Evolutionary conservation across 2,113 vertebrate species (phyloP), one percentile per base, ranked within the genome.

Genomic region (Melanotaenia duboulayi): DNA sequence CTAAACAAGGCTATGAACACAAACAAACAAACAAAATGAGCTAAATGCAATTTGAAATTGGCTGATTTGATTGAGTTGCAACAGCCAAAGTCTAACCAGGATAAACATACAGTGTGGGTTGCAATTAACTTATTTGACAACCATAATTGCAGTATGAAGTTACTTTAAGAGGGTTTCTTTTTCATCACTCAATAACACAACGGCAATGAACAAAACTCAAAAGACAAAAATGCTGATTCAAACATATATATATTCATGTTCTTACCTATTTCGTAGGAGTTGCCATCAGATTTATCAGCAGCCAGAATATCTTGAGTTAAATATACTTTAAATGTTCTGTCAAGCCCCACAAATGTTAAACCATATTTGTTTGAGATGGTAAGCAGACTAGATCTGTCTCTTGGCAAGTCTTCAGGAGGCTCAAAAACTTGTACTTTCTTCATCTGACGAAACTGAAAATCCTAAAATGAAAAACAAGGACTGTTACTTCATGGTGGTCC

Each of bases 371-470:
- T 99, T n/a, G 97, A 98, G 58, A 97, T 61, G 0, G 89, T 87
- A 0, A 99, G 96, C 7, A 99, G 93, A 58, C 74, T 96, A 0
- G 94, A 95, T 65, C 98, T 96, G 9, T 97, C 96, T 78, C 92
- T 97, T 11, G 96, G 95, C 60, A 98, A 58, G 4, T 96, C 95
- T 0, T 93, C 93, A 0, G 95, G 90, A 1, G 95, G 46, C 0
- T 95, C 93, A 52, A 99, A 99, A 51, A 98, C 91, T 11, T 95
- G 94, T 2, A 95, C 88, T 78, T 97, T 98, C 92, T 97, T 98
- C 94, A 99, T 94, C 0, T 98, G 97, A 71, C 95, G 94, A 87
- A 99, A 99, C 80, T 97, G 95, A 78, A 99, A 99, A 83, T 99
- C 96, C 98, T 99, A 89, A 32, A 57, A 14, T 32, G 1, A 68